phyloP scores from a whole-genome alignment of 2,797 vertebrate species.

The Betta splendens region DNA sequence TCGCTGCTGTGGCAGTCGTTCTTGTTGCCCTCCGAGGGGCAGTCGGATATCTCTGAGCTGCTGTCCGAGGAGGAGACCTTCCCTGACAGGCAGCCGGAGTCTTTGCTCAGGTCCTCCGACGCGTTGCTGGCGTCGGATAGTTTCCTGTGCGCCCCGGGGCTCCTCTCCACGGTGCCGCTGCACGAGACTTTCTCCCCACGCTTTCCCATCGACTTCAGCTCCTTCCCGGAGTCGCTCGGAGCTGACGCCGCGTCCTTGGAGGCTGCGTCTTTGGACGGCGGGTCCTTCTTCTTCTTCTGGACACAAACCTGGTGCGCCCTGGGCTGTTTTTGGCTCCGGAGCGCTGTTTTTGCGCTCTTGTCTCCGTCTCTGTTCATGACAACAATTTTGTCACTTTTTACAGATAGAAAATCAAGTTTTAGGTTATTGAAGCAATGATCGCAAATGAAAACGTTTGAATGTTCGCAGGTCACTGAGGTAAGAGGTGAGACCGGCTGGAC shows the following conservation, averaged over 20 bases:
- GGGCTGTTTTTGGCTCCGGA: constrained; percentile 57
- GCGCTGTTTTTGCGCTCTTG: constrained; percentile 51
- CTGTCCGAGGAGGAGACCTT: constrained; percentile 85
- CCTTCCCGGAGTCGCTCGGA: constrained; percentile 51
- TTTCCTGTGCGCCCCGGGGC: constrained; percentile 74
- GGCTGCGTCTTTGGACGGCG: constrained; percentile 77
- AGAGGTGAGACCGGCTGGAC: constrained; percentile 4
- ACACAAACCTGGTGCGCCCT: constrained; percentile 66
- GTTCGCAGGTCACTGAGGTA: neutral
- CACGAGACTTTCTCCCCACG: constrained; percentile 58
- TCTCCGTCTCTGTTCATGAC: constrained; percentile 71
- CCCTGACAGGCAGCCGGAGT: constrained; percentile 74
- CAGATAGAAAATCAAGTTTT: neutral
- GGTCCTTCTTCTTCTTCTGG: constrained; percentile 81
- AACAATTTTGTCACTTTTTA: constrained; percentile 15
- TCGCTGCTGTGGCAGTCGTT: constrained; percentile 81
- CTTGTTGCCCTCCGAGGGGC: constrained; percentile 79
- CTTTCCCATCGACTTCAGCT: constrained; percentile 68
- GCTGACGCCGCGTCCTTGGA: constrained; percentile 37
- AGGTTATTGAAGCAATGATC: neutral
- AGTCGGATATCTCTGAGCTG: constrained; percentile 86
- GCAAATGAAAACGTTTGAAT: neutral
- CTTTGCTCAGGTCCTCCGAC: constrained; percentile 77
- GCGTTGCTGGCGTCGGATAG: constrained; percentile 74
- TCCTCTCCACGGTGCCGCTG: constrained; percentile 39